These are phyloP conservation scores for Stratiomys singularior DNA, from an alignment of 2,888 invertebrate species.

Conservation along the genomic window DNA sequence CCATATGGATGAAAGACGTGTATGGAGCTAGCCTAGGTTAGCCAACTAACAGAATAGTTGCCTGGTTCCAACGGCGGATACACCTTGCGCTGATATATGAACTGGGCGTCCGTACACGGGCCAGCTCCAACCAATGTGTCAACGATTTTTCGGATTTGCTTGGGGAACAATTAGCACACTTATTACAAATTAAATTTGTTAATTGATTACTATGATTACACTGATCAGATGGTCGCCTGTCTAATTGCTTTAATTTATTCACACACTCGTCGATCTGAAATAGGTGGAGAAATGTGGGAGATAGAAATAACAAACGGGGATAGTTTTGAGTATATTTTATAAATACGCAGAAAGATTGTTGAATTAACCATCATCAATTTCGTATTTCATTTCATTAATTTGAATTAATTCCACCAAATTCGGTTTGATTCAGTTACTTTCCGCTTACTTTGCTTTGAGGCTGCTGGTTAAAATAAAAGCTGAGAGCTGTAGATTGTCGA, in stretches of 20 bases:
- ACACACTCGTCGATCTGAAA: not conserved
- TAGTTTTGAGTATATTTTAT: conserved; percentile 15
- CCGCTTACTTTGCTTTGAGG: too few relatives aligned
- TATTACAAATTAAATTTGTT: conserved; percentile 36
- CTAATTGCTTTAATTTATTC: not conserved
- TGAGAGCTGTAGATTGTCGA: too few relatives aligned
- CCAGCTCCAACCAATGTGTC: conserved; percentile 3
- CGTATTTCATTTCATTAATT: conserved; percentile 5
- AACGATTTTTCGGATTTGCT: conserved; percentile 3
- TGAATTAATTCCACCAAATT: conserved; percentile 14
- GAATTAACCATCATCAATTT: not conserved
- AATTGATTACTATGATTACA: conserved; percentile 17
- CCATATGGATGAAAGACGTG: not conserved
- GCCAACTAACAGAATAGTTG: not conserved
- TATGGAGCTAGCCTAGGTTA: not conserved
- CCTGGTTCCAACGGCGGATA: not conserved
- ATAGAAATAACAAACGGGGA: not conserved
- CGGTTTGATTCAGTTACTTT: not conserved
- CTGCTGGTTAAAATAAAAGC: too few relatives aligned
- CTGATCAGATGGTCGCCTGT: not conserved
- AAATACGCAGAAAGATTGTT: not conserved
- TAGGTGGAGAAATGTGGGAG: conserved; percentile 10
- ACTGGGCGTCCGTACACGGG: not conserved
- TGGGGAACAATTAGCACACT: conserved; percentile 24
- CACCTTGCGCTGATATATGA: not conserved